A percentile compares a stretch with the other conserved stretches of the same genome.
Evolutionary conservation across 2,113 vertebrate species (phyloP).

Genomic region (Colistium nudipinnis): DNA sequence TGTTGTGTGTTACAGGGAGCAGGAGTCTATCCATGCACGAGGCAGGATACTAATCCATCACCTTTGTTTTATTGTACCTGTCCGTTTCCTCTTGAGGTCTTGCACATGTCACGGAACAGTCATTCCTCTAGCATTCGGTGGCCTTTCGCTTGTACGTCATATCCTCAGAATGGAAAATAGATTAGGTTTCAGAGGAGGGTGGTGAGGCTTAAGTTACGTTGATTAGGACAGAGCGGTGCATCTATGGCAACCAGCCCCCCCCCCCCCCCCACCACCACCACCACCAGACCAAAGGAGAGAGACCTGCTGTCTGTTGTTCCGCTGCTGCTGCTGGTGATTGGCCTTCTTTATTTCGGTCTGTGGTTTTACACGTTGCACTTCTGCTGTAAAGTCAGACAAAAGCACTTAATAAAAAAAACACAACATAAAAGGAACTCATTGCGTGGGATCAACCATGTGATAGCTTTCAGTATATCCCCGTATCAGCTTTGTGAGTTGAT

Average conservation of each 20-base stretch:
- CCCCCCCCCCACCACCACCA: neutral
- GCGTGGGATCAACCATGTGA: neutral
- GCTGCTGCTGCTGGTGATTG: too few relatives aligned
- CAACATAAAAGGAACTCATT: neutral
- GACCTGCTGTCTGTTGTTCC: constrained; percentile 27
- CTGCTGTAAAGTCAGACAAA: constrained; percentile 10
- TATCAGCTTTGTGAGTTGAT: neutral
- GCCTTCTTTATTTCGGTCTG: constrained; percentile 20
- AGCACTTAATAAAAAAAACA: neutral
- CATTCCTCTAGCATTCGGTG: constrained; percentile 23
- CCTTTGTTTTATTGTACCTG: constrained; percentile 25
- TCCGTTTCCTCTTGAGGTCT: constrained; percentile 7
- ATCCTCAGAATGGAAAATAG: constrained; percentile 63
- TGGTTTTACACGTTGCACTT: constrained; percentile 5
- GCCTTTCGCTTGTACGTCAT: constrained; percentile 45
- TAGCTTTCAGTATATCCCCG: neutral
- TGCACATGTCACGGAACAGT: constrained; percentile 30
- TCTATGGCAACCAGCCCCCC: constrained; percentile 53
- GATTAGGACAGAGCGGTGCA: constrained; percentile 39
- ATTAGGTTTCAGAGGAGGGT: constrained; percentile 62
- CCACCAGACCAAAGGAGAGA: constrained; percentile 8
- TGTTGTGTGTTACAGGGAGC: neutral
- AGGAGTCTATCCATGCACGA: neutral
- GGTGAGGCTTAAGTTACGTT: constrained; percentile 44
- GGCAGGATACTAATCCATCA: neutral